Base-by-base conservation (phyloP, 1,140 invertebrate genomes). In the Helicoverpa zea region DNA sequence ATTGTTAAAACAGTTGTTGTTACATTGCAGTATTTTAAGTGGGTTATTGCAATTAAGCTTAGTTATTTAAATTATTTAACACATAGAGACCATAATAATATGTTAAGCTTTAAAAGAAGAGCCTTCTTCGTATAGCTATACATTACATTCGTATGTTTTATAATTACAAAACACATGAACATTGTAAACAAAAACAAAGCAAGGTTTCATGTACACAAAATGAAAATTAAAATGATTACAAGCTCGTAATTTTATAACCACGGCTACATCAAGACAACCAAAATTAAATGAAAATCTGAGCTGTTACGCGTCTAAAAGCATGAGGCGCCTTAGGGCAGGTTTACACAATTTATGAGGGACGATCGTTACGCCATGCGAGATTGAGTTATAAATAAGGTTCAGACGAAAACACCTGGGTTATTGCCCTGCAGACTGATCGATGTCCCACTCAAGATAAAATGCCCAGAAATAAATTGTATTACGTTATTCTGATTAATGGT, bases 381-480 rank as follows among this genome's bases (percentile, higher is more conserved):
- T 77, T 77, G 61, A 77, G 75, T 66, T 77, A 77, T 66, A 77
- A 77, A 77, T 77, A 77, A 77, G 61, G 18, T 18, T 16, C 16
- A 63, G 30, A 59, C 13, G 58, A 76, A 64, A 77, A 66, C 61
- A 77, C 58, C 59, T 76, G 74, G 75, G 75, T 43, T 49, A 54
- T 77, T 75, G 73, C 56, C 56, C 16, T 29, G 23, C 29, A 23
- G 75, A 77, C 54, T 77, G 75, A 77, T 77, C 13, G 75, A 77
- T 64, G 23, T 66, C 61, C 61, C 58, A 76, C 58, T 76, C 75
- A 43, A 13, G 30, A 51, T 66, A 66, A 66, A 30, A 16, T 43
- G 75, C 49, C 61, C 23, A 77, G 61, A 30, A 77, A 77, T 64
- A 61, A 75, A 75, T 75, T 75, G 47, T 77, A 51, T 30, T 52